Conservation (phyloP, 2,888 invertebrate genomes). For the Oligia fasciuncula region DNA sequence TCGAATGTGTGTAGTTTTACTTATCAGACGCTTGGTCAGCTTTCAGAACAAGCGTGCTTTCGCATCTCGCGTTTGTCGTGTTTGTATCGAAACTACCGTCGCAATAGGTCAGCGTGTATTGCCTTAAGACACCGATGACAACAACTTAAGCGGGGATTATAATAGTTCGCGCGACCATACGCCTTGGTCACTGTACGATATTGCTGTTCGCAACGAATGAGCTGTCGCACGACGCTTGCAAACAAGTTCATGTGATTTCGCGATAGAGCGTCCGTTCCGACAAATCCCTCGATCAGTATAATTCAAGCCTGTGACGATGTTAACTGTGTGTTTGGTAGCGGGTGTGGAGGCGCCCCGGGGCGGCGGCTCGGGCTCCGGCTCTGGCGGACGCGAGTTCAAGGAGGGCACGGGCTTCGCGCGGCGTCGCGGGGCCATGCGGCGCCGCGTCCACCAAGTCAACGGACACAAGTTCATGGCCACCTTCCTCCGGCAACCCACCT, state of each 20-base stretch:
- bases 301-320: conserved; percentile 7
- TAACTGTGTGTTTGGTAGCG: conserved; percentile 26
- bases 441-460: conserved; percentile 99
- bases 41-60: not conserved
- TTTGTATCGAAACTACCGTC: no score
- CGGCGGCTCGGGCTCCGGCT: conserved; percentile 59
- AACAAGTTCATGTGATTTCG: not conserved
- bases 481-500: conserved; percentile 99
- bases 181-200: not conserved
- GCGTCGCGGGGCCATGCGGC: conserved; percentile 98
- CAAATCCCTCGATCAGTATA: not conserved
- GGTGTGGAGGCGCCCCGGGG: conserved; percentile 66
- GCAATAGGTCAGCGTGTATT: not conserved
- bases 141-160: not conserved
- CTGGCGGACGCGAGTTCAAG: conserved; percentile 95
- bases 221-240: not conserved
- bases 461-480: conserved; percentile 99
- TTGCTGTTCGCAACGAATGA: not conserved
- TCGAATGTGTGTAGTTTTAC: not conserved
- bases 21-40: not conserved
- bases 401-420: conserved; percentile 98
- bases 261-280: not conserved
- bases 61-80: not conserved
- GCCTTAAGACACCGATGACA: not conserved
- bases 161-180: not conserved